phyloP scores from a whole-genome alignment of 30 jellyfish, hydroid and myxozoan genomes.

The Cassiopea xamachana region DNA sequence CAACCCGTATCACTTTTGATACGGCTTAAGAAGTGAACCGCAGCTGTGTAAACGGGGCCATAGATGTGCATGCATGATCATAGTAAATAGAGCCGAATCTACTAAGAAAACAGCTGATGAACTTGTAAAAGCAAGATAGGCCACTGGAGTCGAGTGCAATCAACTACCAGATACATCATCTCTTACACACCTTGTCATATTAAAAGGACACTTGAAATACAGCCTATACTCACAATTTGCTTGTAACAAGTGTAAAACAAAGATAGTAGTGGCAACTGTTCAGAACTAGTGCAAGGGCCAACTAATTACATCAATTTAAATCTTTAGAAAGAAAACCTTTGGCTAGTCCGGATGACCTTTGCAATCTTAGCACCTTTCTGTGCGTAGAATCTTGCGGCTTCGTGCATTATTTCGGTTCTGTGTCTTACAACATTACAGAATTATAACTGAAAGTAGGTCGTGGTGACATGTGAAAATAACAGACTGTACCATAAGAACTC shows the following conservation, averaged over 20 bases:
- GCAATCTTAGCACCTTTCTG: neutral
- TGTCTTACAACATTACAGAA: neutral
- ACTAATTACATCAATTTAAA: neutral
- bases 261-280: too few species aligned
- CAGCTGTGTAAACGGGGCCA: too few species aligned
- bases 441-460: neutral
- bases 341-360: neutral
- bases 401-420: neutral
- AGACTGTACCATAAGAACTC: neutral
- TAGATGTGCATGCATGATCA: neutral
- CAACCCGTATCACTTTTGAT: too few species aligned
- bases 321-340: neutral
- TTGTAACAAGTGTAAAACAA: neutral
- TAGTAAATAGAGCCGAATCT: neutral
- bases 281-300: neutral
- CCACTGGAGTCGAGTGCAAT: neutral
- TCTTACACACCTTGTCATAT: neutral
- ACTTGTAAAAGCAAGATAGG: neutral
- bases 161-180: neutral
- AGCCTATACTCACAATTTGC: neutral
- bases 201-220: neutral
- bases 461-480: neutral
- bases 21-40: too few species aligned
- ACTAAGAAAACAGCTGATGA: neutral
- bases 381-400: conserved; percentile 1